These are phyloP conservation scores for Epistrophella euchroma DNA, from an alignment of 2,888 invertebrate genomes.

Conservation along the genomic window DNA sequence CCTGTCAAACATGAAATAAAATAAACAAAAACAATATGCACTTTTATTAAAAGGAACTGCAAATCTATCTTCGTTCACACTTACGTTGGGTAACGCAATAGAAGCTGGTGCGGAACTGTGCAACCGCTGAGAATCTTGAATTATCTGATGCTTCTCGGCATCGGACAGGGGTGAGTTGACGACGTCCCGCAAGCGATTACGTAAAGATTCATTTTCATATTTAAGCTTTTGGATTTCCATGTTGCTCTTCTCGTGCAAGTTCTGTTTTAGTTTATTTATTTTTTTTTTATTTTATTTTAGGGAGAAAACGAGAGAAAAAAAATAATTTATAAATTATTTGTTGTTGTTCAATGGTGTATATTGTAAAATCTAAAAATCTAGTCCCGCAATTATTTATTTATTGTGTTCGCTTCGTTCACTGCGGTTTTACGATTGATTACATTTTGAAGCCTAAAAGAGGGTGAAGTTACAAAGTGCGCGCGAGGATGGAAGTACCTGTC, in stretches of 20 bases:
- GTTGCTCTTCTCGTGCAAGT: conserved; percentile 82
- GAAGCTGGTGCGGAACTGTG: conserved; percentile 93
- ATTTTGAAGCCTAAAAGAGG: conserved; percentile 71
- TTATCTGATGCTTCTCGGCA: conserved; percentile 92
- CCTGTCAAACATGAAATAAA: conserved; percentile 41
- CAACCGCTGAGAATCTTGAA: conserved; percentile 88
- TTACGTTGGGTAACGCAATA: conserved; percentile 86
- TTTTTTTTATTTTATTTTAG: background rate
- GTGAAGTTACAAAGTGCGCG: conserved; percentile 35
- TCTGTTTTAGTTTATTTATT: conserved; percentile 76
- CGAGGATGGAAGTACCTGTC: conserved; percentile 18
- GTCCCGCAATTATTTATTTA: conserved; percentile 69
- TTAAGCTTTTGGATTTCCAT: conserved; percentile 86
- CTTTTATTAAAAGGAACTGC: background rate
- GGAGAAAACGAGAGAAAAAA: conserved; percentile 25
- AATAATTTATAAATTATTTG: conserved; percentile 25
- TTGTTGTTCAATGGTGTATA: conserved; percentile 35
- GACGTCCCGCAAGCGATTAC: conserved; percentile 90
- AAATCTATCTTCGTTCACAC: conserved; percentile 58
- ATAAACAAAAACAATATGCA: background rate
- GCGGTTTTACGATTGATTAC: conserved; percentile 79
- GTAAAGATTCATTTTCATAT: conserved; percentile 91
- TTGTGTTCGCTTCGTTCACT: conserved; percentile 73
- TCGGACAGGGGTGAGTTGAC: conserved; percentile 92
- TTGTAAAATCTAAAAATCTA: conserved; percentile 21